Conservation (phyloP, 2,113 vertebrate species). For the Amazona vittata region DNA sequence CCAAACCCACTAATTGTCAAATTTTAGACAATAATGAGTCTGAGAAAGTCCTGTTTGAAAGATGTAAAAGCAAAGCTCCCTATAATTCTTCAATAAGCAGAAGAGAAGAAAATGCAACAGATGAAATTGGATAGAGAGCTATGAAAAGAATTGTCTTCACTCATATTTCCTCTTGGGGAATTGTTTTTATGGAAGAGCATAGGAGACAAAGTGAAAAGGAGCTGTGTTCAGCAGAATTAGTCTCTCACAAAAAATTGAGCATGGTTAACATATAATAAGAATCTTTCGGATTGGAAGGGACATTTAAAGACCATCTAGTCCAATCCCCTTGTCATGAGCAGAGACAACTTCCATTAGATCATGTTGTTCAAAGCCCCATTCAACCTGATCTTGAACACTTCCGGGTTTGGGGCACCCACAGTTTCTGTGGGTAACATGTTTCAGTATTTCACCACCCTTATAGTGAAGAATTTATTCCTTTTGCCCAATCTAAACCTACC, state of each 20-base stretch:
- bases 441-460: accelerated
- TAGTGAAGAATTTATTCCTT: not conserved
- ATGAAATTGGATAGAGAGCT: not conserved
- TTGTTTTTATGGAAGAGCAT: not conserved
- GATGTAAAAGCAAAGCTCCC: not conserved
- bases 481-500: not conserved
- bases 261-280: not conserved
- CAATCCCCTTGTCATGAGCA: not conserved
- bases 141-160: not conserved
- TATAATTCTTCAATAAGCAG: not conserved
- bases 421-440: not conserved
- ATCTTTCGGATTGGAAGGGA: not conserved
- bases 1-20: not conserved
- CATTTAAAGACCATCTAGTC: not conserved
- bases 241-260: not conserved
- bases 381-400: accelerated
- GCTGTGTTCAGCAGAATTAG: not conserved
- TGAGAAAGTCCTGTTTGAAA: not conserved
- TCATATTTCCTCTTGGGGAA: not conserved
- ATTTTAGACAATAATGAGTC: not conserved
- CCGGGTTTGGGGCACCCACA: not conserved
- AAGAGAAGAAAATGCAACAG: not conserved
- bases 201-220: not conserved
- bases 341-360: not conserved
- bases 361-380: not conserved